A percentile compares a stretch with the other conserved stretches of the same genome.
phyloP scores from a whole-genome alignment of 2,797 vertebrate species.

The Hyperoplus immaculatus region DNA sequence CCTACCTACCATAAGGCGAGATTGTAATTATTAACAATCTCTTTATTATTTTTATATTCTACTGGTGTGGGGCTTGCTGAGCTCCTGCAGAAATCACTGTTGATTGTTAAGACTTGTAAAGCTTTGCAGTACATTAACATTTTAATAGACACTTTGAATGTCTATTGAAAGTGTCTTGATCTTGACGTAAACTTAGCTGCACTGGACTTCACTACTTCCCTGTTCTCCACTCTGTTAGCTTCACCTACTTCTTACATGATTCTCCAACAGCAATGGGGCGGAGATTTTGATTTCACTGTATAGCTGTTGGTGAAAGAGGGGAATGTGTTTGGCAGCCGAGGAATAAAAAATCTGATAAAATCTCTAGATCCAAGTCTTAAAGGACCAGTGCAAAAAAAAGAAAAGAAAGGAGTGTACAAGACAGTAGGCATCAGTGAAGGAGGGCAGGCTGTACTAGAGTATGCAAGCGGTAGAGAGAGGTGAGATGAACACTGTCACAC shows the following conservation, averaged over 20 bases:
- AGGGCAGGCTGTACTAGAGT: slow-evolving; percentile 35
- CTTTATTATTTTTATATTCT: background rate
- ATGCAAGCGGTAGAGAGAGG: slow-evolving; percentile 41
- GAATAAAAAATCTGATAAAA: slow-evolving; percentile 48
- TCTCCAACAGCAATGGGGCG: background rate
- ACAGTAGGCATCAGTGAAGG: slow-evolving; percentile 40
- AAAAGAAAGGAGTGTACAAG: slow-evolving; percentile 18
- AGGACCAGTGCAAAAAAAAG: slow-evolving; percentile 34
- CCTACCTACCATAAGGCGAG: background rate
- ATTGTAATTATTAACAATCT: slow-evolving; percentile 5
- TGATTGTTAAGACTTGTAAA: background rate
- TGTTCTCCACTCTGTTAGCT: background rate
- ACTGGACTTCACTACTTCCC: background rate
- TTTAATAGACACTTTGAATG: slow-evolving; percentile 2
- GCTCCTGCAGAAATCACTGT: background rate
- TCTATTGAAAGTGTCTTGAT: background rate
- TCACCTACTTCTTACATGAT: background rate
- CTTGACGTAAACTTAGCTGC: background rate
- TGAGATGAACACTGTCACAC: slow-evolving; percentile 87
- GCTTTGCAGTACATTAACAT: background rate
- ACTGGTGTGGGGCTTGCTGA: background rate
- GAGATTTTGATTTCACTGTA: slow-evolving; percentile 16
- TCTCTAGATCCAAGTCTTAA: slow-evolving; percentile 22
- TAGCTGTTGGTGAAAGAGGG: slow-evolving; percentile 13
- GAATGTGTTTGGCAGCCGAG: slow-evolving; percentile 15